Conservation (phyloP, 2,797 vertebrate genomes). For the Petrocephalus sullivani region DNA sequence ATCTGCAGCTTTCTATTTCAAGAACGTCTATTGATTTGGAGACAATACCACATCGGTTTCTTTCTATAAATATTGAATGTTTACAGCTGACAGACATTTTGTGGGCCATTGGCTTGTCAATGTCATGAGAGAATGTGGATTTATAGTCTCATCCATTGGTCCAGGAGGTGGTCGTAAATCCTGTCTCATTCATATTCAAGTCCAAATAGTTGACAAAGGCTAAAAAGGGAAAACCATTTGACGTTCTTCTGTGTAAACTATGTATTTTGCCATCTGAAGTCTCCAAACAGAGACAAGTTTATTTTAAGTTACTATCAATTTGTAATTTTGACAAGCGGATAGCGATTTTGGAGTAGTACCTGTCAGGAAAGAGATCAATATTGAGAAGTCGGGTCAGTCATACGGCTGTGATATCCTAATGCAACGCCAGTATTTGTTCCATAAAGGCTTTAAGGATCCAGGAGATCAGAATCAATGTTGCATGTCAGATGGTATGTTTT, state of each 20-base stretch:
- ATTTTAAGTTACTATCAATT: slow-evolving; percentile 38
- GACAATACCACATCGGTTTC: background rate
- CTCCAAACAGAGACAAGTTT: background rate
- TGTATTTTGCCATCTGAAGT: background rate
- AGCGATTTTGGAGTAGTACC: slow-evolving; percentile 22
- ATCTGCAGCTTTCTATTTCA: background rate
- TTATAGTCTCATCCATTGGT: background rate
- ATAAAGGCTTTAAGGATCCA: background rate
- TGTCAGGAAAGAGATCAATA: slow-evolving; percentile 29
- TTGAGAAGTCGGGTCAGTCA: slow-evolving; percentile 32
- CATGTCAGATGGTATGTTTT: slow-evolving; percentile 15
- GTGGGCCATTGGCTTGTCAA: background rate
- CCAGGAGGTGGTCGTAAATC: slow-evolving; percentile 11
- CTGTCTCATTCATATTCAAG: slow-evolving; percentile 22
- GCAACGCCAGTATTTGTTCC: background rate
- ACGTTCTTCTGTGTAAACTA: slow-evolving; percentile 34
- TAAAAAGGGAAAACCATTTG: slow-evolving; percentile 17
- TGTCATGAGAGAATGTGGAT: background rate
- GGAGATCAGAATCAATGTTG: background rate
- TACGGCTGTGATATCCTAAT: slow-evolving; percentile 25
- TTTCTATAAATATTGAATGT: slow-evolving; percentile 12
- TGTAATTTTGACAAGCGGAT: slow-evolving; percentile 29
- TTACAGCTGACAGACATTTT: slow-evolving; percentile 6
- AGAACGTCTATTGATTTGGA: background rate
- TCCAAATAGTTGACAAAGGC: slow-evolving; percentile 33